Evolutionary conservation across 2,113 vertebrate genomes (phyloP).

Genomic region (Telmatochromis sp.): DNA sequence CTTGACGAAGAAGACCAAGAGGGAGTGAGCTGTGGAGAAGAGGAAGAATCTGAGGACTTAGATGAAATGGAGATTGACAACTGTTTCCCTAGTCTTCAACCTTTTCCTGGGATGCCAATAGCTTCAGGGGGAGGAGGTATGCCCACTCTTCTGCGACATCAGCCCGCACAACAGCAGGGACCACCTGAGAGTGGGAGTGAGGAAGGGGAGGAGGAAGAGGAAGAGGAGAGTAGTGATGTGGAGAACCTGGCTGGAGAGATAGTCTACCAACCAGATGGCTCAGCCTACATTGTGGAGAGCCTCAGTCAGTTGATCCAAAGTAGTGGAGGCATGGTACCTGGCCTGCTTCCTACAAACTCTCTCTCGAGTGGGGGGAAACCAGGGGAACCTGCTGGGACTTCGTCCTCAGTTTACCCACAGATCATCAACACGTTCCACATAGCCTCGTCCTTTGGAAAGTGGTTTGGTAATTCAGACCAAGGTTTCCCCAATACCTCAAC

Average conservation of each 20-base stretch:
- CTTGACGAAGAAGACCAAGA: constrained; percentile 81
- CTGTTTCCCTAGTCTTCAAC: constrained; percentile 77
- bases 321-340: constrained; percentile 73
- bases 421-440: constrained; percentile 99
- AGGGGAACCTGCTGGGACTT: constrained; percentile 81
- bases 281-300: constrained; percentile 96
- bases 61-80: constrained; percentile 86
- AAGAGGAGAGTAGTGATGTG: constrained; percentile 92
- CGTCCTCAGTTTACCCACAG: constrained; percentile 90
- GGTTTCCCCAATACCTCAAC: constrained; percentile 99
- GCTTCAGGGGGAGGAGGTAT: constrained; percentile 69
- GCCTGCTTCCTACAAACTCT: constrained; percentile 85
- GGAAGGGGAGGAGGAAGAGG: constrained; percentile 88
- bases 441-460: constrained; percentile 99
- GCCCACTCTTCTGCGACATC: constrained; percentile 72
- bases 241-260: constrained; percentile 99
- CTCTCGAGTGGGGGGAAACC: constrained; percentile 73
- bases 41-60: constrained; percentile 86
- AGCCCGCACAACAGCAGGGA: constrained; percentile 61
- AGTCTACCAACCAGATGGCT: constrained; percentile 98
- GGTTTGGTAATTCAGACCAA: constrained; percentile 96
- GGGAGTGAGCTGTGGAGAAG: constrained; percentile 77
- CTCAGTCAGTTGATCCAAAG: constrained; percentile 96
- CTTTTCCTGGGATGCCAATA: constrained; percentile 72
- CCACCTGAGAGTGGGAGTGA: constrained; percentile 84